Evolutionary conservation across 2,113 vertebrate species (phyloP).

Genomic region (Eptesicus fuscus): DNA sequence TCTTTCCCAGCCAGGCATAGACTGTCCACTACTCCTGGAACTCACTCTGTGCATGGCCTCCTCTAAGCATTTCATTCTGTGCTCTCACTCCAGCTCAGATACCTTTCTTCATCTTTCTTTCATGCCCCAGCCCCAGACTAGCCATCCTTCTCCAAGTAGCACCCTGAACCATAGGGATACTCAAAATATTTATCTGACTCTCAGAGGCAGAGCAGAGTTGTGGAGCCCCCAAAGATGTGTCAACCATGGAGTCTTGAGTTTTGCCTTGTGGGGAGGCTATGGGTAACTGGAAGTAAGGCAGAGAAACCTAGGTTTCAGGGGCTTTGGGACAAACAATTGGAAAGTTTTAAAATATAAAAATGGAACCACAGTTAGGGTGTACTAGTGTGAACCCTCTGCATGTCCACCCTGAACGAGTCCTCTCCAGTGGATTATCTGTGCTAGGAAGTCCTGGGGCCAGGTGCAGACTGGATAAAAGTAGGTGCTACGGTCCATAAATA

Average conservation of each 20-base stretch:
- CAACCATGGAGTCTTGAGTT: too few species aligned
- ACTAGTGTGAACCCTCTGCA: neutral
- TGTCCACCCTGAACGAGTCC: rapidly evolving
- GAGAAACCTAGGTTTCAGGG: neutral
- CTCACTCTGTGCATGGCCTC: rapidly evolving
- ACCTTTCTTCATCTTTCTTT: neutral
- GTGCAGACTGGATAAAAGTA: neutral
- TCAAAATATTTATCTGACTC: neutral
- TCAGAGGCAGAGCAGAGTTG: neutral
- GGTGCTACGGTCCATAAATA: neutral
- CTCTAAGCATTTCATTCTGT: neutral
- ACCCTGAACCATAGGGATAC: neutral
- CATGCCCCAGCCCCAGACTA: neutral
- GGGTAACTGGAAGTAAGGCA: neutral
- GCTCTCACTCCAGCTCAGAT: neutral
- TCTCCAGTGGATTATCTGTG: too few species aligned
- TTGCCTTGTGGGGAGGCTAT: too few species aligned
- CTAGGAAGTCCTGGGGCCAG: neutral
- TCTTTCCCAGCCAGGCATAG: neutral
- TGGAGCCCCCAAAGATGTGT: neutral
- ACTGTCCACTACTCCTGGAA: neutral
- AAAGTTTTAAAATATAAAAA: neutral
- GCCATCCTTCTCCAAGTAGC: neutral
- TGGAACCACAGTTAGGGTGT: rapidly evolving
- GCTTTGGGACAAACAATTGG: neutral